Evolutionary conservation across 2,113 vertebrate species (phyloP), one percentile per base, ranked within the genome.

Genomic region (Festucalex cinctus): DNA sequence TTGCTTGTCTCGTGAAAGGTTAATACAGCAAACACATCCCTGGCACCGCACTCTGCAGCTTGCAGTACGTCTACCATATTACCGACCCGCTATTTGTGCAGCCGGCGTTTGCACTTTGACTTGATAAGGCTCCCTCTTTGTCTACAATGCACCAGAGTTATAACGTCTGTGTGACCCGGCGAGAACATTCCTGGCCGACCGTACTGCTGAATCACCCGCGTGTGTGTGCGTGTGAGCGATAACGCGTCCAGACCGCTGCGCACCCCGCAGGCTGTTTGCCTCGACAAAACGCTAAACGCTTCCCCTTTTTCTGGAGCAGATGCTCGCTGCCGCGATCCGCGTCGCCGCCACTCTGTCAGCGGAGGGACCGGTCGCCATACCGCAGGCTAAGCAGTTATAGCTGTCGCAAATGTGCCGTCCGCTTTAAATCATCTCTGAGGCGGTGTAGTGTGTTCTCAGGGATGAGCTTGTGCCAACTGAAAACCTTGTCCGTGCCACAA

Each of bases 211-310:
- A 82, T 88, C 79, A 82, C 74, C 69, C 51, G 63, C 75, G 76
- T 85, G 81, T 83, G 86, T 86, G 86, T 56, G 63, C 75, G 77
- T 83, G 81, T 83, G 85, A 87, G 87, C 67, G 86, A 83, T 89
- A 91, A 90, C 82, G 57, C 80, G 85, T 78, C 81, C 77, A 70
- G 85, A 88, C 88, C 84, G 84, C 85, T 82, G 86, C 76, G 84
- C 83, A 77, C 86, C 85, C 90, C 53, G 78, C 87, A 90, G 26
- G 89, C 89, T 83, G 87, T 88, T 88, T 85, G 86, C 90, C 88
- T 88, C 88, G 83, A 89, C 84, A 85, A 88, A 85, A 79, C 39
- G 60, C 85, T 90, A 90, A 91, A 88, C 79, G 85, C 79, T 83
- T 83, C 80, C 22, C 78, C 80, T 13, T 57, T 87, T 85, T 84